Conservation (phyloP, 2,888 invertebrate genomes). For the Folsomia manolachei region DNA sequence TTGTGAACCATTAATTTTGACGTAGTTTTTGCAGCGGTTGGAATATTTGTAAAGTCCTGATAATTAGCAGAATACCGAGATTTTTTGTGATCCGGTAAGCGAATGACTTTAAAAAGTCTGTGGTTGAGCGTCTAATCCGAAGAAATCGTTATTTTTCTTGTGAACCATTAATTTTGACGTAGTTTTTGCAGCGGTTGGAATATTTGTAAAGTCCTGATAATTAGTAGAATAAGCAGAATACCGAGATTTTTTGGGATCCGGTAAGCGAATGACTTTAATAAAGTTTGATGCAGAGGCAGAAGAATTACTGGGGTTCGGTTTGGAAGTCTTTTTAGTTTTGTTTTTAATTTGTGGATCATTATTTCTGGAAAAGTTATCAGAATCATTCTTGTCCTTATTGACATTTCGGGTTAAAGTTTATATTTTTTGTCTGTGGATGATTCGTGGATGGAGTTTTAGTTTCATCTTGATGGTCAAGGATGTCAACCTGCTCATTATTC, state of each 20-base stretch:
- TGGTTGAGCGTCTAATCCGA: too few species aligned
- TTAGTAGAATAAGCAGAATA: background rate
- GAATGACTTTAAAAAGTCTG: too few species aligned
- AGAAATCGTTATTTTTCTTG: background rate
- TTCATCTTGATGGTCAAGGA: background rate
- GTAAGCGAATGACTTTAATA: constrained; percentile 38
- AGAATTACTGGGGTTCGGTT: background rate
- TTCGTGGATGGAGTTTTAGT: background rate
- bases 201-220: background rate
- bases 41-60: background rate
- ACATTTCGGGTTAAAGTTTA: too few species aligned
- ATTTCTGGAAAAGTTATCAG: constrained; percentile 15
- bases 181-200: constrained; percentile 8
- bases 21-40: constrained; percentile 7
- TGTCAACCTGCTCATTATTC: constrained; percentile 16
- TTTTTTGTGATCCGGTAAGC: too few species aligned
- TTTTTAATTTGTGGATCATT: background rate
- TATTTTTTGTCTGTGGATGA: too few species aligned
- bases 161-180: constrained; percentile 12
- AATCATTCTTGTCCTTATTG: constrained; percentile 2
- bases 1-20: constrained; percentile 14
- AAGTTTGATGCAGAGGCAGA: constrained; percentile 29
- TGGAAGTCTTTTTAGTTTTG: too few species aligned
- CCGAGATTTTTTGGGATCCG: constrained; percentile 23
- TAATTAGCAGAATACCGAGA: background rate